phyloP scores from a whole-genome alignment of 2,888 invertebrate species.

The Protodeltote pygarga region DNA sequence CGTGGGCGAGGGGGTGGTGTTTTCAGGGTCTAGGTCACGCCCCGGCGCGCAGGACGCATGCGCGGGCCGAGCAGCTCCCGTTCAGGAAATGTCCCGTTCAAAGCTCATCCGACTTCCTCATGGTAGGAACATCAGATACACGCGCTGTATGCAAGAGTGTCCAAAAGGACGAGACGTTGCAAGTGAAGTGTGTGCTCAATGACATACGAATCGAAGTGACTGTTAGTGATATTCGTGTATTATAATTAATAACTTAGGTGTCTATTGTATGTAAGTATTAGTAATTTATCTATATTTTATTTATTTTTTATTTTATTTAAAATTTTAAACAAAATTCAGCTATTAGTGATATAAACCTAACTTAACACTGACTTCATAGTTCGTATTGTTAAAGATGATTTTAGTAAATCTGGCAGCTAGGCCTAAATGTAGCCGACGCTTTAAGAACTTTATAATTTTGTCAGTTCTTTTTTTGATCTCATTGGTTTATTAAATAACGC shows the following conservation, averaged over 20 bases:
- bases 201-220: slow-evolving; percentile 13
- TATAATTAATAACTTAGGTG: slow-evolving; percentile 5
- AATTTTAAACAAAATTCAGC: not conserved
- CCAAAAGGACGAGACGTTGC: slow-evolving; percentile 9
- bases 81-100: slow-evolving; percentile 65
- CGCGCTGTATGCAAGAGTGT: slow-evolving; percentile 19
- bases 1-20: slow-evolving; percentile 79
- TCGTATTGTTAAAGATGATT: no score
- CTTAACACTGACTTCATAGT: no score
- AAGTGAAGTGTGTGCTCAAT: slow-evolving; percentile 25
- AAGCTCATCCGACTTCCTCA: slow-evolving; percentile 68
- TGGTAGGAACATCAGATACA: slow-evolving; percentile 51
- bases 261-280: slow-evolving; percentile 16
- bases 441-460: not conserved
- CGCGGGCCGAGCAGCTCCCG: slow-evolving; percentile 65
- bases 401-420: slow-evolving; percentile 6
- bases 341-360: no score
- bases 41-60: slow-evolving; percentile 73
- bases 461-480: no score
- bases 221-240: slow-evolving; percentile 13
- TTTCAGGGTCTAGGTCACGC: slow-evolving; percentile 88
- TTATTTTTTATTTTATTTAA: not conserved
- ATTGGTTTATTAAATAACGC: no score
- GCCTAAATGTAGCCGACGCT: slow-evolving; percentile 36
- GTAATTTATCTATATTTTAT: not conserved